A percentile compares a stretch with the other conserved stretches of the same genome.
phyloP scores from a whole-genome alignment of 2,888 invertebrate genomes.

The Eulithis testata region DNA sequence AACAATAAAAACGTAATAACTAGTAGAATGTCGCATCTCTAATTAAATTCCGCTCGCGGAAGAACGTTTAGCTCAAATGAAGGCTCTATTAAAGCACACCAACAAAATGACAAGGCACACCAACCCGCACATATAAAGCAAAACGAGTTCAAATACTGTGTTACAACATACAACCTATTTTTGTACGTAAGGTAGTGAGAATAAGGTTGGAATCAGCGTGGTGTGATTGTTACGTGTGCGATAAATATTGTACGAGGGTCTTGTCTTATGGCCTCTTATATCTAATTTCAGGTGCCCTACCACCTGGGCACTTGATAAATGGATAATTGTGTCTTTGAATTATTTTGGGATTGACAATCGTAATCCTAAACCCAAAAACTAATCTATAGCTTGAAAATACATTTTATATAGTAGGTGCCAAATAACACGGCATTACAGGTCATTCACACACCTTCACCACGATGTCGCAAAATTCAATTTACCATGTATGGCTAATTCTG shows the following conservation, averaged over 20 bases:
- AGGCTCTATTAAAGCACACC: slow-evolving; percentile 54
- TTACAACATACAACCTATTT: not conserved
- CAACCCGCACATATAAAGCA: slow-evolving; percentile 36
- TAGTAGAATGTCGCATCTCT: slow-evolving; percentile 25
- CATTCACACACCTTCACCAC: no score
- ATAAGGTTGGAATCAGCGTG: slow-evolving; percentile 14
- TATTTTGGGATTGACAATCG: slow-evolving; percentile 43
- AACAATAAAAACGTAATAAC: slow-evolving; percentile 18
- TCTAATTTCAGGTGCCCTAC: slow-evolving; percentile 57
- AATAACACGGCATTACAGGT: no score
- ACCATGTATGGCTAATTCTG: no score
- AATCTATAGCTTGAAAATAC: slow-evolving; percentile 15
- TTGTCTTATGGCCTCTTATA: slow-evolving; percentile 46
- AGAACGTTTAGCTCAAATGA: slow-evolving; percentile 48
- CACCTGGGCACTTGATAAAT: slow-evolving; percentile 60
- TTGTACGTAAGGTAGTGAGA: not conserved
- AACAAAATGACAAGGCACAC: slow-evolving; percentile 48
- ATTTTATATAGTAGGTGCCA: not conserved
- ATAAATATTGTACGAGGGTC: slow-evolving; percentile 45
- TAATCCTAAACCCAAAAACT: slow-evolving; percentile 17
- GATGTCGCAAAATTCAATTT: no score
- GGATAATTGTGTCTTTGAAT: slow-evolving; percentile 43
- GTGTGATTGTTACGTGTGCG: slow-evolving; percentile 39
- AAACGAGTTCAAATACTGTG: slow-evolving; percentile 35
- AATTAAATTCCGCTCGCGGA: slow-evolving; percentile 37